Evolutionary conservation across 2,113 vertebrate species (phyloP).

Genomic region (Glaucidium brasilianum): DNA sequence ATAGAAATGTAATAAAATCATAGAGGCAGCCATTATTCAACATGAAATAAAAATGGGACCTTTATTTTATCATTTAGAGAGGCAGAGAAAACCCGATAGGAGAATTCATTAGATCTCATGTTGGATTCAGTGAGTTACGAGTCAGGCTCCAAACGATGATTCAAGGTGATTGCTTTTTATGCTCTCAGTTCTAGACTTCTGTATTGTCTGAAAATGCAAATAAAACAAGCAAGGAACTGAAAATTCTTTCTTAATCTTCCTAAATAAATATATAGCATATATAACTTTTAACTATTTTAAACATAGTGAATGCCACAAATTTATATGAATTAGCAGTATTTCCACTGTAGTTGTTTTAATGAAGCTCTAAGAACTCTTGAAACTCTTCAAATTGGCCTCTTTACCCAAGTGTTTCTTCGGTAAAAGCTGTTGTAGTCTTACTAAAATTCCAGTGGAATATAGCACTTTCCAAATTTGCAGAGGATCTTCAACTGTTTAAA

Average conservation of each 20-base stretch:
- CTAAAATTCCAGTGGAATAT: not conserved
- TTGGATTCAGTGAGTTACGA: not conserved
- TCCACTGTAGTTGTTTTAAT: not conserved
- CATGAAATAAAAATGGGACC: not conserved
- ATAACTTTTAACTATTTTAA: not conserved
- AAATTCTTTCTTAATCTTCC: not conserved
- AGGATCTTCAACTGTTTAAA: not conserved
- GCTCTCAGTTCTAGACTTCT: not conserved
- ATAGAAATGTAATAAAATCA: not conserved
- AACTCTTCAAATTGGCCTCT: not conserved
- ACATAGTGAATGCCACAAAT: not conserved
- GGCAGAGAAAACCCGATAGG: not conserved
- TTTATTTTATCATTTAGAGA: not conserved
- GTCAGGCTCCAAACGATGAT: not conserved
- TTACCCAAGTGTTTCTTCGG: not conserved
- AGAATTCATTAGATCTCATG: not conserved
- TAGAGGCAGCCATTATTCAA: not conserved
- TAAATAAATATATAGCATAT: not conserved
- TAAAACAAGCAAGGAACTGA: not conserved
- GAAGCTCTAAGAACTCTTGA: not conserved
- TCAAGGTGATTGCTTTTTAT: not conserved
- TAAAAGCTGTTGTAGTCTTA: not conserved
- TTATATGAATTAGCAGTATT: not conserved
- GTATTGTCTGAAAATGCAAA: not conserved
- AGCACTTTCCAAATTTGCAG: not conserved